These are phyloP conservation scores for Muntiacus muntjak DNA, from an alignment of 2,113 vertebrate genomes.

Conservation along the genomic window DNA sequence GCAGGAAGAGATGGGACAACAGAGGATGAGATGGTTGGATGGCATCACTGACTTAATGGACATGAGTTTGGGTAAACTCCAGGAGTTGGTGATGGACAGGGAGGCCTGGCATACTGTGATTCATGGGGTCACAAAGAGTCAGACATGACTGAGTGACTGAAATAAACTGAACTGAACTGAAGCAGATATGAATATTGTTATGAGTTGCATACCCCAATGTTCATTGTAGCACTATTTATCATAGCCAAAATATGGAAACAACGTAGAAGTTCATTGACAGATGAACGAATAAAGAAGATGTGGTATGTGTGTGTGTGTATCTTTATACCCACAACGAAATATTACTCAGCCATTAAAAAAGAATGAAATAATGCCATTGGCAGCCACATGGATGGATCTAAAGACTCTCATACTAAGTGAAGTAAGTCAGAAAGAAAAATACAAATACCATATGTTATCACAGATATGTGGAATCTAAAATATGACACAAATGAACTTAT, in stretches of 20 bases:
- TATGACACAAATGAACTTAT: background rate
- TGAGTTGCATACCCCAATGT: background rate
- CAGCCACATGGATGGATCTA: background rate
- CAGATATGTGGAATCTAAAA: background rate
- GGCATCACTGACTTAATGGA: background rate
- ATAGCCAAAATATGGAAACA: background rate
- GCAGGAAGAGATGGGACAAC: background rate
- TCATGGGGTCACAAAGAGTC: background rate
- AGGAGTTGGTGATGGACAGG: background rate
- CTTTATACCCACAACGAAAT: background rate
- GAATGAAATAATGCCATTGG: background rate
- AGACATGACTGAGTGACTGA: background rate
- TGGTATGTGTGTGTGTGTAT: background rate
- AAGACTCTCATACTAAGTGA: background rate
- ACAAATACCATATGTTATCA: background rate
- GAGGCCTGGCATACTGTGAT: background rate
- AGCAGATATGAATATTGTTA: background rate
- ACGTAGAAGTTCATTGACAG: rapidly evolving
- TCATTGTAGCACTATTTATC: background rate
- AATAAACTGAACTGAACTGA: background rate
- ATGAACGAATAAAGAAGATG: background rate
- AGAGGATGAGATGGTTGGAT: background rate
- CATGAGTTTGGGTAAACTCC: background rate
- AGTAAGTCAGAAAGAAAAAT: background rate
- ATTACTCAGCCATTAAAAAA: background rate